These are phyloP conservation scores for Cyclophora albipunctata DNA, from an alignment of 2,888 invertebrate species.

Conservation along the genomic window DNA sequence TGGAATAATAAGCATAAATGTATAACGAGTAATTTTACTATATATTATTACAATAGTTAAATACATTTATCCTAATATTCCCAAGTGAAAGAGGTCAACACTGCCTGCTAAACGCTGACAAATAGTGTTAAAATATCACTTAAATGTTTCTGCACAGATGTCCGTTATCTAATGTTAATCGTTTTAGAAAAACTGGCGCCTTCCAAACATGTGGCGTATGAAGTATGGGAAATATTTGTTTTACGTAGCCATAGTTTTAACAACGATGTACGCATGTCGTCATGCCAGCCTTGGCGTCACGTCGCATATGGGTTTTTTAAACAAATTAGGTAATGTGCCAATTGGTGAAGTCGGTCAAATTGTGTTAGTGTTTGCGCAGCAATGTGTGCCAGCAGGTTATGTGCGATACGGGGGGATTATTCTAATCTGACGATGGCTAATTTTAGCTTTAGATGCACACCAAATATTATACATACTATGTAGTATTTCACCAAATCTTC, in stretches of 20 bases:
- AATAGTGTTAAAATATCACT: too few species aligned
- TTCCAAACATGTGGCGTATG: conserved; percentile 15
- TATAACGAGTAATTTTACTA: too few species aligned
- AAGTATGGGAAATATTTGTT: conserved; percentile 20
- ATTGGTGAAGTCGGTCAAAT: conserved; percentile 56
- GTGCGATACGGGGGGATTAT: too few species aligned
- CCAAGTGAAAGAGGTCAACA: too few species aligned
- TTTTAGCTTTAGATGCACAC: too few species aligned
- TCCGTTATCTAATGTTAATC: background rate
- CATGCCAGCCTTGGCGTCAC: conserved; percentile 37
- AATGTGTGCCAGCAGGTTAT: background rate
- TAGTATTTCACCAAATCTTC: too few species aligned
- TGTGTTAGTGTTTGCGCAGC: conserved; percentile 13
- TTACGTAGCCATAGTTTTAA: conserved; percentile 1
- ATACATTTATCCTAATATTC: too few species aligned
- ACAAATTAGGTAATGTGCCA: conserved; percentile 64
- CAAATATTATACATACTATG: too few species aligned
- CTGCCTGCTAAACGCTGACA: too few species aligned
- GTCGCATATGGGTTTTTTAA: conserved; percentile 54
- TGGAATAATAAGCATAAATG: too few species aligned
- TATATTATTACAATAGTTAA: too few species aligned
- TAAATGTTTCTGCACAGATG: conserved; percentile 6
- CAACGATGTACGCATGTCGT: background rate
- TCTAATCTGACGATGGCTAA: too few species aligned
- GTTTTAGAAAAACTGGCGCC: conserved; percentile 10